Evolutionary conservation across 2,113 vertebrate genomes (phyloP).

Genomic region (Saimiri boliviensis): DNA sequence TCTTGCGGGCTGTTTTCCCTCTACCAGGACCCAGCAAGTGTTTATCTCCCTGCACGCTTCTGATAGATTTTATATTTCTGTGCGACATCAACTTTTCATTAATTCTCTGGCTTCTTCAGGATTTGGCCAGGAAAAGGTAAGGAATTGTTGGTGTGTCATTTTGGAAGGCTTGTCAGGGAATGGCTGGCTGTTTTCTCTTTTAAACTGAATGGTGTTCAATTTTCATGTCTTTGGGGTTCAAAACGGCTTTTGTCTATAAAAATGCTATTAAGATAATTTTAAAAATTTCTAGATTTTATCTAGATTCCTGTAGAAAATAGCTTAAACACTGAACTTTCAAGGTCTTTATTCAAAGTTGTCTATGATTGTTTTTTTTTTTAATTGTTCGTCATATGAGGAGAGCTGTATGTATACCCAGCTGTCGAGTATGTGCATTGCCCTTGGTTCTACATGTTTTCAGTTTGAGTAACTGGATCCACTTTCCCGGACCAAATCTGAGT

Average conservation of each 20-base stretch:
- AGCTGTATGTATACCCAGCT: rapidly evolving
- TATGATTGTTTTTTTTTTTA: neutral
- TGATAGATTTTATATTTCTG: neutral
- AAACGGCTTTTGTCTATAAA: neutral
- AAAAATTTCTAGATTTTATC: neutral
- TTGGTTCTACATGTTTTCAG: neutral
- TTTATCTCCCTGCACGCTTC: neutral
- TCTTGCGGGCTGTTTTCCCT: neutral
- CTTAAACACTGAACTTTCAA: neutral
- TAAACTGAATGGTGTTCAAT: neutral
- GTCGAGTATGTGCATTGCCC: neutral
- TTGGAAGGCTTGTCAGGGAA: neutral
- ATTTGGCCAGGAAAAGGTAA: neutral
- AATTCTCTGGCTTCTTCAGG: neutral
- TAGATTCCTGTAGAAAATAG: neutral
- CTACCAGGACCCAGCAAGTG: neutral
- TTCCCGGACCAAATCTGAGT: neutral
- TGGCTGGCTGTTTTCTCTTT: neutral
- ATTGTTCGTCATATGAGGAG: neutral
- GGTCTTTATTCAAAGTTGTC: neutral
- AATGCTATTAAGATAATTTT: neutral
- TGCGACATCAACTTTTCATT: neutral
- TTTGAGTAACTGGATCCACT: neutral
- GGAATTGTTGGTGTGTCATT: neutral
- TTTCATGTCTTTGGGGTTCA: neutral